Evolutionary conservation across 2,888 invertebrate genomes (phyloP), one percentile per base, ranked within the genome.

Genomic region (Marasmarcha lunaedactyla): DNA sequence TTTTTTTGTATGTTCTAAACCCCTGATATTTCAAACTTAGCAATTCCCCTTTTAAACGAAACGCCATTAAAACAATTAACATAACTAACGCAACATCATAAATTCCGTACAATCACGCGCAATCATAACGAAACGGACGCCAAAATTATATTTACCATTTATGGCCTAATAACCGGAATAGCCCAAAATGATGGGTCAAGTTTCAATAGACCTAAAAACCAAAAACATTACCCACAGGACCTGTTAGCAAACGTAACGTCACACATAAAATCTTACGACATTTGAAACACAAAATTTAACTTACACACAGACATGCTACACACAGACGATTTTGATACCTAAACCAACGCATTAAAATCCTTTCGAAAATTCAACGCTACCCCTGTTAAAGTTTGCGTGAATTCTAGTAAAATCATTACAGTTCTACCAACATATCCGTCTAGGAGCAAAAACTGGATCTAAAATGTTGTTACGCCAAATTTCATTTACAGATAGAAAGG

Each of bases 221-320:
- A 64, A 65, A 68, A 73, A 79, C 64, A 64, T 55, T 57, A 63
- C 81, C 79, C 81, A 50, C 43, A 71, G 77, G 81, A 66, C 63
- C 60, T 66, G 69, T 81, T 81, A 73, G 74, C 78, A 74, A 78
- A 74, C 77, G 71, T 68, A 69, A 59, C 34, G 63, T 54, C 57
- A 56, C 58, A 57, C 74, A 77, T 81, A 79, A 83, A 83, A 83
- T 81, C 79, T 83, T 79, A 83, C 70, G 81, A 77, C 70, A 63
- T 59, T 62, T 53, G 41, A 39, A 46, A 58, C n/a, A 70, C 63
- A 61, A 54, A 42, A 46, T 51, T 37, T 42, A 3, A 45, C 13
- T 40, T 20, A 7, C 11, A 11, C 26, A 11, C 3, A 36, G 35
- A 33, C 1, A 30, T 26, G 36, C 14, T 2, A 1, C 25, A 38